Percentiles rank a stretch among this genome's conserved stretches.
phyloP scores from a whole-genome alignment of 2,113 vertebrate species.

The Amphiprion percula region DNA sequence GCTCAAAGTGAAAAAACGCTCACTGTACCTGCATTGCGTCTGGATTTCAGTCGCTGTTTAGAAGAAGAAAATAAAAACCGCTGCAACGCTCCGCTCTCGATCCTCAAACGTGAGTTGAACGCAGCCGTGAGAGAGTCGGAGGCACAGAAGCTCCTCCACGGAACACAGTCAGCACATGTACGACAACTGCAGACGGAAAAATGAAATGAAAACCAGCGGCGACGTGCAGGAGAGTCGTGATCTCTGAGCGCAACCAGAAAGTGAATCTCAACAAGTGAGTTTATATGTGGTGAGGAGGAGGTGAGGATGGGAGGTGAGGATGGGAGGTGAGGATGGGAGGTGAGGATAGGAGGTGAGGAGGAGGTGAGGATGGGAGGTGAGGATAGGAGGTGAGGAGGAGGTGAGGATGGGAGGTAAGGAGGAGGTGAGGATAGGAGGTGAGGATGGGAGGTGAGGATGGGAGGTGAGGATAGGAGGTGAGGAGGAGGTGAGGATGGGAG shows the following conservation, averaged over 20 bases:
- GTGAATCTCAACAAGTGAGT: conserved; percentile 42
- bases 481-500: background rate
- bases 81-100: conserved; percentile 22
- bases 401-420: too few relatives aligned
- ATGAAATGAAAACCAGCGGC: background rate
- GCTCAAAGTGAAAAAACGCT: background rate
- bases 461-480: background rate
- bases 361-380: too few relatives aligned
- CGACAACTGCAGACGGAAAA: too few relatives aligned
- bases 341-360: too few relatives aligned
- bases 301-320: background rate
- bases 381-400: too few relatives aligned
- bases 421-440: too few relatives aligned
- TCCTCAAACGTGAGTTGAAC: background rate
- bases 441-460: too few relatives aligned
- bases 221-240: conserved; percentile 10
- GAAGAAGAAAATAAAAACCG: background rate
- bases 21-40: conserved; percentile 75
- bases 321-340: too few relatives aligned
- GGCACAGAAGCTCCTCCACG: conserved; percentile 37
- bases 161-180: background rate
- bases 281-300: background rate
- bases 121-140: conserved; percentile 5
- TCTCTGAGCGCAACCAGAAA: background rate
- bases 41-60: conserved; percentile 22